Conservation (phyloP, 2,888 invertebrate species). For the Platerodrilus igneus region DNA sequence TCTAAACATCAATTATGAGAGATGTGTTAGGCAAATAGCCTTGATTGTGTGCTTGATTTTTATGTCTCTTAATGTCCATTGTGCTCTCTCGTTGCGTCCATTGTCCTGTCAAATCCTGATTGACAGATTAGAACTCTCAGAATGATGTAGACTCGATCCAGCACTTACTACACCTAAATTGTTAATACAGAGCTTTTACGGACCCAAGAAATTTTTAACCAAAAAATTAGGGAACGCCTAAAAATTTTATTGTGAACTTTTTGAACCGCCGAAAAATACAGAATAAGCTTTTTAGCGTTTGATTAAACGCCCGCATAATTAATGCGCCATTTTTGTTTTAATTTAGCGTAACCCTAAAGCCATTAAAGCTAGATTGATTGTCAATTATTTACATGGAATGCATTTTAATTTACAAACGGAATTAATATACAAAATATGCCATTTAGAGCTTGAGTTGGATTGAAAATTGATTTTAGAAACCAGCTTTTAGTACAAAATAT, state of each 20-base stretch:
- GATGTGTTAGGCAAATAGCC: slow-evolving; percentile 24
- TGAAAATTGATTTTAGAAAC: too few species aligned
- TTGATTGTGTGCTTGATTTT: slow-evolving; percentile 24
- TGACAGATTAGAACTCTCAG: slow-evolving; percentile 38
- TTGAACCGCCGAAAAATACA: slow-evolving; percentile 6
- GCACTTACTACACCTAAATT: slow-evolving; percentile 44
- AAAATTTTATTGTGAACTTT: slow-evolving; percentile 13
- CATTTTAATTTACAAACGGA: too few species aligned
- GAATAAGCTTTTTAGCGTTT: slow-evolving; percentile 4
- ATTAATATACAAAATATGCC: too few species aligned
- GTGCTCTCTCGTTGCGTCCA: slow-evolving; percentile 31
- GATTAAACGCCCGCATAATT: too few species aligned
- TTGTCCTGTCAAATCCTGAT: slow-evolving; percentile 35
- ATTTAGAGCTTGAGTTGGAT: too few species aligned
- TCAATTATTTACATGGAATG: too few species aligned
- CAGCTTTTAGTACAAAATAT: too few species aligned
- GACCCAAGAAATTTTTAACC: slow-evolving; percentile 16
- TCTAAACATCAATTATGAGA: slow-evolving; percentile 24
- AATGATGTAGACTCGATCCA: slow-evolving; percentile 40
- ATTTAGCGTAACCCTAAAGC: too few species aligned
- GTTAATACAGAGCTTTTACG: slow-evolving; percentile 33
- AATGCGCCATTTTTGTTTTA: too few species aligned
- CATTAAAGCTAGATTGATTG: too few species aligned
- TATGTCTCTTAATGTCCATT: slow-evolving; percentile 25
- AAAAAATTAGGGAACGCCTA: slow-evolving; percentile 17